Evolutionary conservation across 2,888 invertebrate genomes (phyloP).

Genomic region (Erebia palarica): DNA sequence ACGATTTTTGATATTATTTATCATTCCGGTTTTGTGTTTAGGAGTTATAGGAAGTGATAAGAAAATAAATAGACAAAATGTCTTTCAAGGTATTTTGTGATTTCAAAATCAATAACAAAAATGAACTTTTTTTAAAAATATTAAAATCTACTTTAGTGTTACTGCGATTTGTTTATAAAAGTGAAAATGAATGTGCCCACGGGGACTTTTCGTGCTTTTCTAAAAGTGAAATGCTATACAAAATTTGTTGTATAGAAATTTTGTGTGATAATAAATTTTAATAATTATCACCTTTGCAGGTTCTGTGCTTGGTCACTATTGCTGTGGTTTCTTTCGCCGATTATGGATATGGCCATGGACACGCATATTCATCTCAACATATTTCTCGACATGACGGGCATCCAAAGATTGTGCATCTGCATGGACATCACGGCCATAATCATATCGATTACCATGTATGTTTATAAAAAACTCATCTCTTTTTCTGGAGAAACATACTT

Average conservation of each 20-base stretch:
- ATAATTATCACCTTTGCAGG: conserved; percentile 19
- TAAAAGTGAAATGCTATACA: background rate
- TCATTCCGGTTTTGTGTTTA: conserved; percentile 46
- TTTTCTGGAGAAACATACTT: background rate
- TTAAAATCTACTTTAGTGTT: background rate
- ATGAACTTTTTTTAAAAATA: background rate
- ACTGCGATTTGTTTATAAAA: background rate
- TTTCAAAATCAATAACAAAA: background rate
- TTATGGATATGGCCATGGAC: conserved; percentile 46
- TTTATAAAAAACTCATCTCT: background rate
- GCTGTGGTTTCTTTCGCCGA: conserved; percentile 45
- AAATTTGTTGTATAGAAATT: background rate
- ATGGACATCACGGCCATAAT: conserved; percentile 42
- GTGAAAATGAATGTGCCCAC: background rate
- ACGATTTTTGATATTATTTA: conserved; percentile 41
- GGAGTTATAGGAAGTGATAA: conserved; percentile 30
- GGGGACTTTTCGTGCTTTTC: background rate
- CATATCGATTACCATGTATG: conserved; percentile 32
- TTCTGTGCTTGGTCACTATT: conserved; percentile 20
- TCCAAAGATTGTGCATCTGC: conserved; percentile 36
- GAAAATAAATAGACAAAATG: conserved; percentile 25
- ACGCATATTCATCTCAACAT: conserved; percentile 47
- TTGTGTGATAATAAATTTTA: background rate
- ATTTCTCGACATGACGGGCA: conserved; percentile 47
- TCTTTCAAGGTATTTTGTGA: conserved; percentile 29